Evolutionary conservation across 2,797 vertebrate genomes (phyloP).

Genomic region (Octomys mimax): DNA sequence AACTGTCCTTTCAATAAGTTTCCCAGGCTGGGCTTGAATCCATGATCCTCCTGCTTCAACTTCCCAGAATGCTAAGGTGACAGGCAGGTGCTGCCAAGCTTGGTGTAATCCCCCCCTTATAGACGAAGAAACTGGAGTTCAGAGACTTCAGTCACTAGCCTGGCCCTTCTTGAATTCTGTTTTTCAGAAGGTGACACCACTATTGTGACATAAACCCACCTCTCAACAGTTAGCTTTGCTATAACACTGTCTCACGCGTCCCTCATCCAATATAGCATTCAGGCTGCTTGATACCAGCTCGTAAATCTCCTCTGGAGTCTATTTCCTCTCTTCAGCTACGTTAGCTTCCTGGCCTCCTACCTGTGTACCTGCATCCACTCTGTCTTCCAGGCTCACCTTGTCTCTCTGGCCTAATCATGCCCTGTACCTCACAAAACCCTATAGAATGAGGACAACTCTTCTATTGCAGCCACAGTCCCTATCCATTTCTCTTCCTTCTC

Average conservation of each 20-base stretch:
- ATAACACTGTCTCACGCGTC: neutral
- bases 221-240: neutral
- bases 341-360: neutral
- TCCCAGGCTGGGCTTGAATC: neutral
- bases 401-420: neutral
- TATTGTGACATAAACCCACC: neutral
- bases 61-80: neutral
- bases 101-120: neutral
- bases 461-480: neutral
- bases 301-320: neutral
- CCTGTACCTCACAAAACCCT: accelerated
- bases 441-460: neutral
- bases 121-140: neutral
- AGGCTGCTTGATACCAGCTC: neutral
- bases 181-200: neutral
- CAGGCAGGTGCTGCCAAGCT: neutral
- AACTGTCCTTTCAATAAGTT: neutral
- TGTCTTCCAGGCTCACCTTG: neutral
- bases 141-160: neutral
- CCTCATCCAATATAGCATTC: no score
- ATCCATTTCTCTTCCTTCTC: neutral
- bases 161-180: neutral
- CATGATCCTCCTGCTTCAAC: neutral
- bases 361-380: neutral
- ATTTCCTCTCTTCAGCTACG: neutral